Base-by-base conservation (phyloP, 2,888 invertebrate genomes). In the Sarcophaga variegata region DNA sequence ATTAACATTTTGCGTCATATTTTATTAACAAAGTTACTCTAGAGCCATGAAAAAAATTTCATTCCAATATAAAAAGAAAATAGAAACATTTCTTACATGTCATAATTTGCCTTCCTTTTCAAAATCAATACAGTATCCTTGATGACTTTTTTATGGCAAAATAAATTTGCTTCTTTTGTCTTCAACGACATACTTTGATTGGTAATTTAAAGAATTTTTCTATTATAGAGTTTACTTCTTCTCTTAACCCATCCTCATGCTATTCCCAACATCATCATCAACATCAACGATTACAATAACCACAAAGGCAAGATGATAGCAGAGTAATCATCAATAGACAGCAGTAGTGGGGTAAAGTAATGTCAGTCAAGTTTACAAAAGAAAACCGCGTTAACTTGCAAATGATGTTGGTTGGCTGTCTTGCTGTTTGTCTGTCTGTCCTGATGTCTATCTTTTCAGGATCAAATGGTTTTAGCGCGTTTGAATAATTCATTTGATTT, bases 401-500 rank as follows among this genome's bases (percentile, higher is more conserved):
- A 85, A 79, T 82, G 78, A 70, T 60, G 81, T 64, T 78, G 62
- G 25, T 74, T 64, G 66, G 14, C 12, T 11, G 59, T n/a, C 59
- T n/a, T 0, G 4, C 12, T 59, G 59, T 59, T 0, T 59, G 59
- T 17, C 59, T 59, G 62, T 22, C 62, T 22, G 62, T 20, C 62
- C 11, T 14, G 14, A 10, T 62, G 62, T 17, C 62, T 62, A n/a
- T 62, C 62, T 20, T 63, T 71, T 67, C 37, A 45, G 70, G 75
- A 82, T 86, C 79, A 86, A 77, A 54, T 78, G 22, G 77, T 70
- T 72, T 78, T 81, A 74, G 64, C 20, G 60, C 66, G 17, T 84
- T 75, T 83, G 87, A 87, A 87, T 87, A 84, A 87, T 87, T 87
- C 78, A 87, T 87, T 81, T 70, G 81, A 87, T 80, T 83, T 83